Percentiles rank a stretch among this genome's conserved stretches.
These are phyloP conservation scores for Heteromormyrus szaboi DNA, from an alignment of 2,797 vertebrate species.

Conservation along the genomic window DNA sequence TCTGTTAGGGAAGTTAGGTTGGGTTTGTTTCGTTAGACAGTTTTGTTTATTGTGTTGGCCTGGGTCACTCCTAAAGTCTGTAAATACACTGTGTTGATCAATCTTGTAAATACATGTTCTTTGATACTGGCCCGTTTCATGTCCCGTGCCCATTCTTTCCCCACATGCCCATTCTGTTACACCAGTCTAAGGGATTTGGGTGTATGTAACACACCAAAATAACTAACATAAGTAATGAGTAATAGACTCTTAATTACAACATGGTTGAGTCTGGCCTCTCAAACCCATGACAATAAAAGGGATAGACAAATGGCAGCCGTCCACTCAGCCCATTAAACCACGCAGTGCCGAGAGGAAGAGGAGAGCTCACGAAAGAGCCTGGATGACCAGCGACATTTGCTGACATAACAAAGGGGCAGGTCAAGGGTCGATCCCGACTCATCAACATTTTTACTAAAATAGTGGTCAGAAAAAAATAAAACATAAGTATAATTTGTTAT, in stretches of 20 bases:
- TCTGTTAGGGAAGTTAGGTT: not conserved
- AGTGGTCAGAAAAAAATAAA: not conserved
- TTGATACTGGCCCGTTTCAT: not conserved
- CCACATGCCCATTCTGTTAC: not conserved
- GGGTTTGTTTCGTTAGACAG: not conserved
- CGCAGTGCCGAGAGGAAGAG: not conserved
- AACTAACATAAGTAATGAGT: not conserved
- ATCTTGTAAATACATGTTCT: not conserved
- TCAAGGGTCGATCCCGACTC: not conserved
- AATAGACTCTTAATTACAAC: not conserved
- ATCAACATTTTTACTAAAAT: not conserved
- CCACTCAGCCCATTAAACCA: not conserved
- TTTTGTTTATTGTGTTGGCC: not conserved
- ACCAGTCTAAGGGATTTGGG: not conserved
- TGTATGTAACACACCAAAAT: not conserved
- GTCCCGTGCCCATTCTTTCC: not conserved
- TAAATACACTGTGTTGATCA: not conserved
- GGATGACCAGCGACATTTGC: not conserved
- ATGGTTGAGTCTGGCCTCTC: not conserved
- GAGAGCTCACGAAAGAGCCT: not conserved
- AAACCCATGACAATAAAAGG: not conserved
- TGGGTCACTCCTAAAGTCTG: not conserved
- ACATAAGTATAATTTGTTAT: not conserved
- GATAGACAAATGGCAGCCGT: not conserved
- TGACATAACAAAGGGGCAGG: not conserved